Evolutionary conservation across 2,797 vertebrate genomes (phyloP), one percentile per base, ranked within the genome.

Genomic region (Natrix natrix): DNA sequence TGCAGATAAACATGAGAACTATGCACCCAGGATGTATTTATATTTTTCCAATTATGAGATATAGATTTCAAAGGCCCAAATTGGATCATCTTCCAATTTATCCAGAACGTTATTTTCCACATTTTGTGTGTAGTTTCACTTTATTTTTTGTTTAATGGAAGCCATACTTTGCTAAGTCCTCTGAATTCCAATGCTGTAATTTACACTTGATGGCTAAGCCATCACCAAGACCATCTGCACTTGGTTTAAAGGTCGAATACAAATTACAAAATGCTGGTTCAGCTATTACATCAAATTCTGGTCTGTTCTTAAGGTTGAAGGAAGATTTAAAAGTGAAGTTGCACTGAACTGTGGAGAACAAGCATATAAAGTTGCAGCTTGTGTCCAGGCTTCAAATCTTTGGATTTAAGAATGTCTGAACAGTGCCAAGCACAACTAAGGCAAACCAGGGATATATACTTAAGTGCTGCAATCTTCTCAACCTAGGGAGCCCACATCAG

Each of bases 391-490:
- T 69, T 74, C 86, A 63, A 88, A 59, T 20, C 74, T 54, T 16
- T 87, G n/a, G 32, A 12, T 66, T 26, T 63, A 90, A 13, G 55
- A 90, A 37, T 10, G 63, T 86, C 59, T 93, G 24, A 90, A 90
- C 74, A 59, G 54, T 52, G 89, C 24, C 69, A 24, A 60, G n/a
- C 4, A 20, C 1, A 88, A 69, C 54, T 88, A 88, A 55, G 2
- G 86, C 87, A 92, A 90, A 94, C 88, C 93, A 93, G 88, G 87
- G 52, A 88, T 92, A 95, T 93, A 69, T 89, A 48, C 10, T 59
- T 93, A 92, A 86, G 74, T 95, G 95, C 95, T 95, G 92, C 94
- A 95, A 93, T 95, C 94, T 94, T 94, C 92, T 92, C 86, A 91
- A 88, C 91, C 88, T 69, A 93, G 88, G 13, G 89, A 94, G 94